A percentile compares a stretch with the other conserved stretches of the same genome.
Evolutionary conservation across 2,113 vertebrate species (phyloP).

Genomic region (Lichenostomus cassidix): DNA sequence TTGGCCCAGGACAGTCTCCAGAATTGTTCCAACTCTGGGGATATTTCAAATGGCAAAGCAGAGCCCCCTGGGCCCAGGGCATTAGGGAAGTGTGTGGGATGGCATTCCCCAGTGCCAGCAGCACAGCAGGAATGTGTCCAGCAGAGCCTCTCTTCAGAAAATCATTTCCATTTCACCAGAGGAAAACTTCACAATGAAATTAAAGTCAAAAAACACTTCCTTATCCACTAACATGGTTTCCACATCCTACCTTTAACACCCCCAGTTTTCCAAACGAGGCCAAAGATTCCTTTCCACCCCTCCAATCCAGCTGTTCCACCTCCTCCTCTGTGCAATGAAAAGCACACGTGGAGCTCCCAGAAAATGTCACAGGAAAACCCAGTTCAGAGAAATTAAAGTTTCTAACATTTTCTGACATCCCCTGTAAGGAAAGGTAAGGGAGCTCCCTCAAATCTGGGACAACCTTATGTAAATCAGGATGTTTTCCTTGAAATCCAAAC

Average conservation of each 20-base stretch:
- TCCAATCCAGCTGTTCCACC: neutral
- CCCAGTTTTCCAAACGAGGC: neutral
- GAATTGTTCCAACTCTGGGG: neutral
- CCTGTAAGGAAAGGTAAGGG: neutral
- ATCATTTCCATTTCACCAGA: neutral
- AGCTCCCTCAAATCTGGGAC: neutral
- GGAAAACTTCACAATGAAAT: neutral
- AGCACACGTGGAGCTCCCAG: neutral
- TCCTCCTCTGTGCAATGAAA: accelerated
- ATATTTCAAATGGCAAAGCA: neutral
- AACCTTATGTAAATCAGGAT: neutral
- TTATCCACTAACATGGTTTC: accelerated
- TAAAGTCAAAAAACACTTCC: neutral
- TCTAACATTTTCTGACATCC: neutral
- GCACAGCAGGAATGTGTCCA: neutral
- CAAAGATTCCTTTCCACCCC: neutral
- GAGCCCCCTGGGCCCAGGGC: accelerated
- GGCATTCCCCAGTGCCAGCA: neutral
- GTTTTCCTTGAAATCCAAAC: neutral
- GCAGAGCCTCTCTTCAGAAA: neutral
- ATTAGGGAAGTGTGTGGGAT: neutral
- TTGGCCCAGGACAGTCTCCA: neutral
- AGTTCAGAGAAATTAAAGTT: neutral
- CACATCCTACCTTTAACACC: neutral
- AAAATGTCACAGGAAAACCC: neutral